Percentiles rank a stretch among this genome's conserved stretches.
Evolutionary conservation across 2,113 vertebrate genomes (phyloP).

Genomic region (Microcebus tavaratra): DNA sequence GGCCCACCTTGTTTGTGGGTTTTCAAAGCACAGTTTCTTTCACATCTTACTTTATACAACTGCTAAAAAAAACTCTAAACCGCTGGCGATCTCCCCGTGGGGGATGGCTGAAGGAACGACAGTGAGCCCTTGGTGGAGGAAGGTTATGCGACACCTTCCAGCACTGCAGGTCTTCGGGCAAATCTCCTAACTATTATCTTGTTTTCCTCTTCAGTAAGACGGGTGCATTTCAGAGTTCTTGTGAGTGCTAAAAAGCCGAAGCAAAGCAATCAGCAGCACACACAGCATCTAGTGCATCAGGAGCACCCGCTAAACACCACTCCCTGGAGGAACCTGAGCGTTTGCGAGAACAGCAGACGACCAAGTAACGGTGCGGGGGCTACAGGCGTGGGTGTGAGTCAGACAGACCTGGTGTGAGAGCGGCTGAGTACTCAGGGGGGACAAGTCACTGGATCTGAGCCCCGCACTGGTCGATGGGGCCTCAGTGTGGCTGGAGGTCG

Average conservation of each 20-base stretch:
- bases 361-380: fast-evolving
- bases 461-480: background rate
- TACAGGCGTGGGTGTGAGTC: fast-evolving
- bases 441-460: background rate
- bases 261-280: too few species aligned
- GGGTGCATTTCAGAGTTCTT: fast-evolving
- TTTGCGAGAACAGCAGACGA: background rate
- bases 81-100: background rate
- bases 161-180: background rate
- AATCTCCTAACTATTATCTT: fast-evolving
- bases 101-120: background rate
- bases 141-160: fast-evolving
- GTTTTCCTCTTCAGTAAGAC: background rate
- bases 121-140: fast-evolving
- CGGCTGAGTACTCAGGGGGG: fast-evolving
- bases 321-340: fast-evolving
- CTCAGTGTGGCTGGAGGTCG: background rate
- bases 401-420: background rate
- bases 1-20: background rate
- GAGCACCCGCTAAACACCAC: fast-evolving
- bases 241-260: fast-evolving
- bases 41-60: background rate
- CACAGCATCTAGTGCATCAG: fast-evolving
- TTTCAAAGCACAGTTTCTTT: background rate
- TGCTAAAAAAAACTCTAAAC: too few species aligned